A percentile compares a stretch with the other conserved stretches of the same genome.
These are phyloP conservation scores for Poeciliopsis paucimaculata DNA, from an alignment of 2,797 vertebrate species.

Conservation along the genomic window DNA sequence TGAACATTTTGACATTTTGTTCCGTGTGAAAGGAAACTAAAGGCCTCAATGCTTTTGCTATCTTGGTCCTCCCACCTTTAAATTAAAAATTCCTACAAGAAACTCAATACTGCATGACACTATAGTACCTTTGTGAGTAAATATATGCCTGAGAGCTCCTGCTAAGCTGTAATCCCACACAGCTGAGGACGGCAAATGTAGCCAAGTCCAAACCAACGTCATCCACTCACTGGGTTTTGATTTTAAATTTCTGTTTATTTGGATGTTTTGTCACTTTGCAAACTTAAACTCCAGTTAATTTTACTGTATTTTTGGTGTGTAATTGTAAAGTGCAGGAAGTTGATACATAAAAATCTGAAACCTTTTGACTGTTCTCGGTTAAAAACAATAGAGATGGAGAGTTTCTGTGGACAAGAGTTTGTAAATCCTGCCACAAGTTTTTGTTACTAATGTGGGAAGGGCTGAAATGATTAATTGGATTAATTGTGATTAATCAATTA, in stretches of 20 bases:
- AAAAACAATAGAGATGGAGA: neutral
- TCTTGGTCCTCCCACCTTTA: neutral
- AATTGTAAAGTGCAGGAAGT: neutral
- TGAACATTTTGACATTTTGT: neutral
- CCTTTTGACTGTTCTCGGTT: neutral
- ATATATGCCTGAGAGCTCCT: neutral
- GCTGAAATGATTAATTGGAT: too few species aligned
- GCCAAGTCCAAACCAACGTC: neutral
- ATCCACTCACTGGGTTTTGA: neutral
- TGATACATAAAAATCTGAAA: neutral
- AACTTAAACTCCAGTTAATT: neutral
- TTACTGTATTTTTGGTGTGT: neutral
- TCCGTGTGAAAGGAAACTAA: neutral
- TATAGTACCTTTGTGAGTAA: neutral
- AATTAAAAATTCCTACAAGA: conserved; percentile 1
- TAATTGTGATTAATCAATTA: too few species aligned
- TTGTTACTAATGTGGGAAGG: neutral
- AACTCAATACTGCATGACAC: neutral
- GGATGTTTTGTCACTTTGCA: neutral
- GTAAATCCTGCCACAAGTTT: neutral
- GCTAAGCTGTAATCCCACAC: neutral
- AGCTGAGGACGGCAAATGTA: neutral
- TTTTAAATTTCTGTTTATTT: neutral
- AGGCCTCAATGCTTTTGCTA: neutral
- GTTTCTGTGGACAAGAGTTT: neutral